Conservation (phyloP, 2,797 vertebrate species). For the Pterois miles region DNA sequence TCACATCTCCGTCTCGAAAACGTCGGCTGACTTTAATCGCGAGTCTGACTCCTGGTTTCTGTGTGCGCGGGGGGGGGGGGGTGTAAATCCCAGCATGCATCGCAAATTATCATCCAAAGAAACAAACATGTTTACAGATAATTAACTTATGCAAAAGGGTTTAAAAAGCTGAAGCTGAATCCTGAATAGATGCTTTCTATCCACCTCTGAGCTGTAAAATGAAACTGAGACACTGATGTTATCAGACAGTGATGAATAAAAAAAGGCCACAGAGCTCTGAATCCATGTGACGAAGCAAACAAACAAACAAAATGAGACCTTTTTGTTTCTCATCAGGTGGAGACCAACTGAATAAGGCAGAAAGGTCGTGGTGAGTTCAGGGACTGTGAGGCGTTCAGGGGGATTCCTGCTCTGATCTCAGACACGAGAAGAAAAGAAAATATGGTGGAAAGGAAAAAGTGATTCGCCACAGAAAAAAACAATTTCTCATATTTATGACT, state of each 20-base stretch:
- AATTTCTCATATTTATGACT: background rate
- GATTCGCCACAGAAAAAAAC: background rate
- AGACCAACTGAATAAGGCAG: slow-evolving; percentile 30
- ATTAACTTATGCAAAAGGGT: background rate
- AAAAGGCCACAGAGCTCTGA: background rate
- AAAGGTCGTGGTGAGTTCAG: slow-evolving; percentile 25
- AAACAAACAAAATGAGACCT: slow-evolving; percentile 14
- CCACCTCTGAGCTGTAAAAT: background rate
- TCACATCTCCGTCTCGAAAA: background rate
- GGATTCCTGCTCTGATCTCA: background rate
- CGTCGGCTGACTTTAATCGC: background rate
- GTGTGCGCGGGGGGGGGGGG: too few relatives aligned
- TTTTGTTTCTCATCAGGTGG: slow-evolving; percentile 29
- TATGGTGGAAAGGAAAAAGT: background rate
- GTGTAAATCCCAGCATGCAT: background rate
- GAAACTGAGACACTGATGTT: background rate
- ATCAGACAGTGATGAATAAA: background rate
- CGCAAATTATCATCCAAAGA: background rate
- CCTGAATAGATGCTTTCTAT: background rate
- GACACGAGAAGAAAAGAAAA: background rate
- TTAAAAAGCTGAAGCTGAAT: background rate
- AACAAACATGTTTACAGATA: background rate
- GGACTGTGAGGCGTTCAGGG: slow-evolving; percentile 1
- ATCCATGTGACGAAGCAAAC: background rate
- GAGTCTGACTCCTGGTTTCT: background rate